Conservation (phyloP, 1,140 invertebrate genomes). For the Drosophila watanabei region DNA sequence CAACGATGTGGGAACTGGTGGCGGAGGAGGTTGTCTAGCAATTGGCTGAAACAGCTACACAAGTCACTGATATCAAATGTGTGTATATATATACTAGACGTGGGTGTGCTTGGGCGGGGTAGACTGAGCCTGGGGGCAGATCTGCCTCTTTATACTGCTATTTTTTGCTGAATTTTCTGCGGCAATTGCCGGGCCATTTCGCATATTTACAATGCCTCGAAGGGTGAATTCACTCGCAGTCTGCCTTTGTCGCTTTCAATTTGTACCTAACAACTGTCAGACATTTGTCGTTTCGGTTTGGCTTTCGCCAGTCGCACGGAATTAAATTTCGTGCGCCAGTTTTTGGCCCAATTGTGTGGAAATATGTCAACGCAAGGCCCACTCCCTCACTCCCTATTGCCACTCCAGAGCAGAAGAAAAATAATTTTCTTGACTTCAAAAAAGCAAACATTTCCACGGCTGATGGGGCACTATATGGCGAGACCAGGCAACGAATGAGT, state of each 20-base stretch:
- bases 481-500: constrained; percentile 26
- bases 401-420: constrained; percentile 25
- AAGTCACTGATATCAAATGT: constrained; percentile 69
- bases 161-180: constrained; percentile 46
- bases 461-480: constrained; percentile 14
- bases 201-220: constrained; percentile 54
- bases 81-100: constrained; percentile 16
- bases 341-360: constrained; percentile 70
- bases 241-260: constrained; percentile 61
- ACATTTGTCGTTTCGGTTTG: constrained; percentile 40
- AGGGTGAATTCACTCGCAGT: constrained; percentile 44
- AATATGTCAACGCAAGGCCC: constrained; percentile 61
- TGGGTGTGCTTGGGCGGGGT: constrained; percentile 27
- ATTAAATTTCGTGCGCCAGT: constrained; percentile 69
- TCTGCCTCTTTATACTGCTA: constrained; percentile 35
- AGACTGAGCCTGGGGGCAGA: constrained; percentile 50
- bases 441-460: constrained; percentile 38
- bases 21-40: constrained; percentile 43
- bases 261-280: constrained; percentile 65
- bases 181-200: constrained; percentile 57
- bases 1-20: constrained; percentile 68
- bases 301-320: constrained; percentile 53
- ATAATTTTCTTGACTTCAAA: constrained; percentile 44
- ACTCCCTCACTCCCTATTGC: constrained; percentile 8
- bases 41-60: constrained; percentile 69